A percentile compares a stretch with the other conserved stretches of the same genome.
Evolutionary conservation across 1,140 invertebrate genomes (phyloP).

Genomic region (Tribolium castaneum): DNA sequence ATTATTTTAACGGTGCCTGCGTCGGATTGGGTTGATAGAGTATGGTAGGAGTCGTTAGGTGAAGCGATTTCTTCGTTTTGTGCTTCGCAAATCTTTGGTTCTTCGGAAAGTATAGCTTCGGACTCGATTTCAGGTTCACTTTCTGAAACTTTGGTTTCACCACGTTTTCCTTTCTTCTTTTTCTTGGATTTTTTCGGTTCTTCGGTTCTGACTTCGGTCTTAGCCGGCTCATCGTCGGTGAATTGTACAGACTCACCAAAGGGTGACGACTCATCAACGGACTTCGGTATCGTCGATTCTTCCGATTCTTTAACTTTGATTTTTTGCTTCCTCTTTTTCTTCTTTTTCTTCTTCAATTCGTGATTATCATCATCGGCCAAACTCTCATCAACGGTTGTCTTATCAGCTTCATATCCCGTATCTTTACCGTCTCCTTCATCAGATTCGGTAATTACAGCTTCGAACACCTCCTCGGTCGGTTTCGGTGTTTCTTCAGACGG

Average conservation of each 20-base stretch:
- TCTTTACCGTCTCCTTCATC: conserved; percentile 62
- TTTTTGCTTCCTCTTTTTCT: conserved; percentile 70
- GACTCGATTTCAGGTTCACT: conserved; percentile 55
- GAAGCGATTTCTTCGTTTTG: conserved; percentile 58
- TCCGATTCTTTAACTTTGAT: conserved; percentile 63
- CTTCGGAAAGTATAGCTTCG: conserved; percentile 43
- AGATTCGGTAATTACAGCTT: conserved; percentile 64
- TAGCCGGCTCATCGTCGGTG: conserved; percentile 56
- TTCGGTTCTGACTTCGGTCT: conserved; percentile 62
- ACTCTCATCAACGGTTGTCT: conserved; percentile 69
- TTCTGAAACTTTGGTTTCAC: conserved; percentile 47
- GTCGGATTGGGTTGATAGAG: conserved; percentile 69
- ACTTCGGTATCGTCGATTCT: conserved; percentile 63
- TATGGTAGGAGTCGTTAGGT: conserved; percentile 68
- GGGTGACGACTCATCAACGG: conserved; percentile 61
- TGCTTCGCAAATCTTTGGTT: conserved; percentile 58
- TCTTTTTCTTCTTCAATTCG: conserved; percentile 63
- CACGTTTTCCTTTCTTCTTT: conserved; percentile 48
- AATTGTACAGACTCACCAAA: conserved; percentile 60
- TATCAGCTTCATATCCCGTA: conserved; percentile 70
- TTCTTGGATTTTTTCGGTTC: conserved; percentile 61
- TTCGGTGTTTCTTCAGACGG: conserved; percentile 66
- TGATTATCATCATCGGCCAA: conserved; percentile 61
- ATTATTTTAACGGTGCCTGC: conserved; percentile 71
- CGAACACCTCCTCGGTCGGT: conserved; percentile 66